Evolutionary conservation across 2,113 vertebrate species (phyloP).

Genomic region (Prunella himalayana): DNA sequence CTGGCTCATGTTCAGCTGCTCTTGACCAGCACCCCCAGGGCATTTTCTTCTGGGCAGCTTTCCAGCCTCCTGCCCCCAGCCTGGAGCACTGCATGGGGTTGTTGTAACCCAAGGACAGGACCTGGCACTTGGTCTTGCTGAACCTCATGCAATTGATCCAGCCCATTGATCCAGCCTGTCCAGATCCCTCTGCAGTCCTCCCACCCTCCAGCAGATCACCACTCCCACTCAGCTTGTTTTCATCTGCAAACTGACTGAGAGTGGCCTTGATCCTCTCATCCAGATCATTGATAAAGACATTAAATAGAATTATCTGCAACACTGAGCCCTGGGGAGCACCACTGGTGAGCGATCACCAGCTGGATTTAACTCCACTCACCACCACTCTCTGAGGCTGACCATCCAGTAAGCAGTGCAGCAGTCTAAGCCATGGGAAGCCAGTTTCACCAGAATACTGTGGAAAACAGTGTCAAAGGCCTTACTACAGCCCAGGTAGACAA

Average conservation of each 20-base stretch:
- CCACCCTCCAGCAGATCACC: neutral
- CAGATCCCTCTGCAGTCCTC: neutral
- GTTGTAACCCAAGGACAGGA: neutral
- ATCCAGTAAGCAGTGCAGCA: neutral
- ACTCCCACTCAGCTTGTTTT: neutral
- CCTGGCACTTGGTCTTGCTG: neutral
- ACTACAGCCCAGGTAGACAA: neutral
- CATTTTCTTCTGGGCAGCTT: neutral
- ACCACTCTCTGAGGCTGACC: neutral
- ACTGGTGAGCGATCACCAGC: neutral
- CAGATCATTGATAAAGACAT: neutral
- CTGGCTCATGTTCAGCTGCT: neutral
- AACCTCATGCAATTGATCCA: no score
- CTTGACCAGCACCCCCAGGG: accelerated
- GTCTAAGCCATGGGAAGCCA: neutral
- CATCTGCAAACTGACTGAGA: neutral
- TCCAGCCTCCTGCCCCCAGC: neutral
- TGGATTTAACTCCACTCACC: neutral
- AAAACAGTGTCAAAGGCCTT: neutral
- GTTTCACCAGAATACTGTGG: neutral
- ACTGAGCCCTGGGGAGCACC: neutral
- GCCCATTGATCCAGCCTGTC: neutral
- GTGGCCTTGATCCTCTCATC: neutral
- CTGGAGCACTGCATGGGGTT: neutral
- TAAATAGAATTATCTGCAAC: neutral